Evolutionary conservation across 2,888 invertebrate species (phyloP), one percentile per base, ranked within the genome.

Genomic region (Diarsia brunnea): DNA sequence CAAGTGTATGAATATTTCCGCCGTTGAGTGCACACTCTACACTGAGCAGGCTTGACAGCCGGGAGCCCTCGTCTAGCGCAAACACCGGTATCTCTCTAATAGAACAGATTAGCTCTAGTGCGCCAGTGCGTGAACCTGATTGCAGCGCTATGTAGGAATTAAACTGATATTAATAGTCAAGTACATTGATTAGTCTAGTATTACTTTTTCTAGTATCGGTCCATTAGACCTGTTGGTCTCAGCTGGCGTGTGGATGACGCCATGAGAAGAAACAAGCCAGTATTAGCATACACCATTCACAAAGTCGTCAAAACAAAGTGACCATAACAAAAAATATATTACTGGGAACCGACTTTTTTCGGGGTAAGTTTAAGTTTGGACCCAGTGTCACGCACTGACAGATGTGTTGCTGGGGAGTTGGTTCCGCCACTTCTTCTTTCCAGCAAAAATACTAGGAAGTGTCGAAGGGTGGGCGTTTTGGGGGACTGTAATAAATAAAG

Each of bases 11-110:
- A 21, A 70, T 72, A 45, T 45, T 7, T 27, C 21, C 10, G 8
- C n/a, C 47, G 8, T 31, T 49, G 69, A 69, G 16, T 24, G 49
- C 24, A 64, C 24, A 69, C 16, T 27, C 3, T 16, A 27, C 19
- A 19, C 10, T 45, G 10, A 43, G 21, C 38, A 27, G 31, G 24
- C 58, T 19, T 60, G 77, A 66, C 19, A n/a, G 69, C 51, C 49
- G 45, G 51, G 49, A 77, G 63, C 61, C 47, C 60, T 49, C 69
- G 58, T 31, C 47, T n/a, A 27, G 43, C 14, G 67, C 63, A 60
- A 60, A 71, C 81, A 65, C 8, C 21, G 65, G 21, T 77, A 81
- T 81, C 69, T 81, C 31, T 61, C 31, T 77, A 81, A 81, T 72
- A 81, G 77, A 77, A 55, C 53, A 66, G 71, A 77, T 81, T 68